Evolutionary conservation across 2,797 vertebrate species (phyloP).

Genomic region (Leptatherina wallacei): DNA sequence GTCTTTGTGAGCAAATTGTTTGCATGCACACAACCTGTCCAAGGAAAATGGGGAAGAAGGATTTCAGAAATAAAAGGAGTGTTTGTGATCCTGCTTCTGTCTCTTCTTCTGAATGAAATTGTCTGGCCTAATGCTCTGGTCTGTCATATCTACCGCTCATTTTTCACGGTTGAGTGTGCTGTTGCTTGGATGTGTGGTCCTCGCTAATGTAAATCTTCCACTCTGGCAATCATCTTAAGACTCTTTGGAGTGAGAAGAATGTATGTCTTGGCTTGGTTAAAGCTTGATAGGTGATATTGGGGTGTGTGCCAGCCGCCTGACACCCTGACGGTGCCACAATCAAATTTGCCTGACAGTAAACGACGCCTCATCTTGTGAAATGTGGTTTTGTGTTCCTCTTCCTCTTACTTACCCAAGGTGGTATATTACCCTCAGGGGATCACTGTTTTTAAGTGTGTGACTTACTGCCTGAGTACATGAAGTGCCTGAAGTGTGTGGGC

Average conservation of each 20-base stretch:
- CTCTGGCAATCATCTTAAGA: conserved; percentile 12
- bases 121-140: not conserved
- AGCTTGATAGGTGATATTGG: conserved; percentile 30
- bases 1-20: not conserved
- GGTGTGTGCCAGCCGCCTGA: not conserved
- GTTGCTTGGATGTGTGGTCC: not conserved
- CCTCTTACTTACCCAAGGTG: conserved; percentile 13
- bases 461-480: conserved; percentile 23
- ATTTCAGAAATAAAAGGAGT: conserved; percentile 4
- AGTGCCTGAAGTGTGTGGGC: conserved; percentile 24
- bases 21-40: conserved; percentile 23
- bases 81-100: conserved; percentile 2
- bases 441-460: conserved; percentile 29
- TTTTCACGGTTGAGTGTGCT: conserved; percentile 5
- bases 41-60: conserved; percentile 16
- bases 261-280: conserved; percentile 25
- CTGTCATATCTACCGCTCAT: not conserved
- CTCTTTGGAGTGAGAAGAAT: conserved; percentile 38
- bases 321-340: conserved; percentile 14
- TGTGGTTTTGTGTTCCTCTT: conserved; percentile 22
- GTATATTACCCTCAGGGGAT: conserved; percentile 4
- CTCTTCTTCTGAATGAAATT: not conserved
- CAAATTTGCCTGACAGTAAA: conserved; percentile 46
- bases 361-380: conserved; percentile 40
- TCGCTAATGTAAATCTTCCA: conserved; percentile 31